phyloP scores from a whole-genome alignment of 2,113 vertebrate species.

The Pipra filicauda region DNA sequence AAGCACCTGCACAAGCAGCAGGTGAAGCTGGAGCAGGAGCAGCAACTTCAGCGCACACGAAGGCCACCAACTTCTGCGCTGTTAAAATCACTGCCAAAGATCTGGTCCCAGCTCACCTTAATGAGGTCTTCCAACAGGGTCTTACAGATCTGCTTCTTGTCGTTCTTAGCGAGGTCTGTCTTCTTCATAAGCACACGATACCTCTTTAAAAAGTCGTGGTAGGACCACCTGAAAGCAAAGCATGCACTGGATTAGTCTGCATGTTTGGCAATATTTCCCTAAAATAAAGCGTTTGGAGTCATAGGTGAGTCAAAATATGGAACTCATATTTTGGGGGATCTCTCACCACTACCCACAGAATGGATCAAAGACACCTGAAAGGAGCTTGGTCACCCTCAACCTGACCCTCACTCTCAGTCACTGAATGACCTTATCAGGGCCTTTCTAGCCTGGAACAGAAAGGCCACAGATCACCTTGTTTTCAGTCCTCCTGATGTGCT shows the following conservation, averaged over 20 bases:
- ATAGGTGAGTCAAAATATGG: accelerated
- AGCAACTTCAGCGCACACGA: not conserved
- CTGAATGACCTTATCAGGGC: not conserved
- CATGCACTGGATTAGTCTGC: not conserved
- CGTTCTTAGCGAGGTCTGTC: conserved; percentile 72
- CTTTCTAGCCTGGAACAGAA: not conserved
- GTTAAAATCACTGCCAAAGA: not conserved
- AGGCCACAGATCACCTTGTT: not conserved
- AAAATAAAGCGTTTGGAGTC: not conserved
- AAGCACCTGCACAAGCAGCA: not conserved
- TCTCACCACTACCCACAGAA: not conserved
- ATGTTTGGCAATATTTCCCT: no score
- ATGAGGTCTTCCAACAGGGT: conserved; percentile 85
- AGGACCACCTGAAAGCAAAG: conserved; percentile 87
- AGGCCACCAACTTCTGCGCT: accelerated
- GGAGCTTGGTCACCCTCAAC: not conserved
- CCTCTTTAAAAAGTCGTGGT: conserved; percentile 90
- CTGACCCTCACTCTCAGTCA: not conserved
- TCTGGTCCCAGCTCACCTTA: conserved; percentile 77
- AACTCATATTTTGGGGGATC: not conserved
- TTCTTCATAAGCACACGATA: conserved; percentile 90
- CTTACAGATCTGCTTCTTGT: conserved; percentile 87
- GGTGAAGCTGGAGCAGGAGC: not conserved
- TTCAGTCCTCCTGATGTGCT: not conserved
- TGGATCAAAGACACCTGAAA: not conserved